phyloP scores from a whole-genome alignment of 2,888 invertebrate genomes.

The Odontomyia ornata region DNA sequence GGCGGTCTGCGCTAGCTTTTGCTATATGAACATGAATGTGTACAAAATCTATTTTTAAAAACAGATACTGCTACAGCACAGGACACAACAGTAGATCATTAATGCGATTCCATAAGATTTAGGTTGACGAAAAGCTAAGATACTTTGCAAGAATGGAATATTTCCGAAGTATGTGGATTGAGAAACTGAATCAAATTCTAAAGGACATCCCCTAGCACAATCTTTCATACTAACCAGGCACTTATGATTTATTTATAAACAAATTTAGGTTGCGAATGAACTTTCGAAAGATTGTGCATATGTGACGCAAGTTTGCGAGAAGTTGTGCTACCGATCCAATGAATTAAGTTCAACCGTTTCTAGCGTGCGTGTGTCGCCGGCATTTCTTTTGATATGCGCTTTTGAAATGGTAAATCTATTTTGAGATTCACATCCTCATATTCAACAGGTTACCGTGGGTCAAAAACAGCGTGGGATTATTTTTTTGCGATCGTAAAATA shows the following conservation, averaged over 20 bases:
- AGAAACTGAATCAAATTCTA: neutral
- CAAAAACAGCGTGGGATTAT: neutral
- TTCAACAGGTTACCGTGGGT: constrained; percentile 29
- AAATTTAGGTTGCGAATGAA: neutral
- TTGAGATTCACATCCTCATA: constrained; percentile 3
- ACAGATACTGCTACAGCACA: constrained; percentile 19
- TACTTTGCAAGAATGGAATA: neutral
- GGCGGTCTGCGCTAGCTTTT: neutral
- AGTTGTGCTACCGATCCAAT: neutral
- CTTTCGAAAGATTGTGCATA: neutral
- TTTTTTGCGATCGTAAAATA: neutral
- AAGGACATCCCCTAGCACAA: constrained; percentile 16
- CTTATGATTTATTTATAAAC: constrained; percentile 24
- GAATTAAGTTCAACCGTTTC: too few relatives aligned
- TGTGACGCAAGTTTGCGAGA: constrained; percentile 23
- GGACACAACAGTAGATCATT: neutral
- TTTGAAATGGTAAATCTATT: constrained; percentile 21
- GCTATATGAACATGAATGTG: neutral
- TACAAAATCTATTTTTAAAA: constrained; percentile 36
- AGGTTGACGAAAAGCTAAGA: neutral
- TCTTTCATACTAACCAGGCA: neutral
- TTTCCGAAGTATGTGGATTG: neutral
- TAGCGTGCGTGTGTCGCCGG: neutral
- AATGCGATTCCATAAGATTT: neutral
- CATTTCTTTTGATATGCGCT: constrained; percentile 9